Evolutionary conservation across 2,888 invertebrate genomes (phyloP), one percentile per base, ranked within the genome.

Genomic region (Synergus itoensis): DNA sequence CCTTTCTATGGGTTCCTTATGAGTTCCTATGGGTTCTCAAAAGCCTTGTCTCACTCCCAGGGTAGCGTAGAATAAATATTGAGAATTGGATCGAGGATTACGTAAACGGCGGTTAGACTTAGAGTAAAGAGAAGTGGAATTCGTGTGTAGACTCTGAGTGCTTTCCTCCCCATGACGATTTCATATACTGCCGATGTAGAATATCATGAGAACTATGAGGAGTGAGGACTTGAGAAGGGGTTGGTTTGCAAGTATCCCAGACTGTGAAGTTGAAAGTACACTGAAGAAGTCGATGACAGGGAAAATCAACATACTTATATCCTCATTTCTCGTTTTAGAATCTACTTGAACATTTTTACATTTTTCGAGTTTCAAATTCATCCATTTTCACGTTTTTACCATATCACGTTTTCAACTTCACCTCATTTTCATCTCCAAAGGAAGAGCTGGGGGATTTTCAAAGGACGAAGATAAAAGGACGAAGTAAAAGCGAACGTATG

Each of bases 21-120:
- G n/a, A n/a, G n/a, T 48, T 36, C 53, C 36, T n/a, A n/a, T n/a
- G n/a, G n/a, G n/a, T n/a, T n/a, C 36, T 73, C 8, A 36, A 73
- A 73, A 73, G 28, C 73, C 40, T 7, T 40, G 36, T 40, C 53
- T 53, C 53, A 73, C 53, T 48, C 36, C 36, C 73, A 5, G n/a
- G 53, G 16, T 53, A 73, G 73, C n/a, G 53, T 4, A 53, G 53
- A 73, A 73, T 73, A 73, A 73, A 73, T 73, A 73, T 73, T 36
- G n/a, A 36, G 53, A 73, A 73, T 57, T 73, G 73, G 48, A 73
- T 57, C 53, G 73, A 73, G 73, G 73, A 73, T 73, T 73, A 57
- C 73, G 53, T 53, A 73, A 73, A 73, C 73, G 36, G 73, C 73
- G 73, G 73, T 73, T 73, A 73, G 73, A 73, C 53, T 73, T 73